phyloP scores from a whole-genome alignment of 2,888 invertebrate genomes.

The Ametastegia equiseti region DNA sequence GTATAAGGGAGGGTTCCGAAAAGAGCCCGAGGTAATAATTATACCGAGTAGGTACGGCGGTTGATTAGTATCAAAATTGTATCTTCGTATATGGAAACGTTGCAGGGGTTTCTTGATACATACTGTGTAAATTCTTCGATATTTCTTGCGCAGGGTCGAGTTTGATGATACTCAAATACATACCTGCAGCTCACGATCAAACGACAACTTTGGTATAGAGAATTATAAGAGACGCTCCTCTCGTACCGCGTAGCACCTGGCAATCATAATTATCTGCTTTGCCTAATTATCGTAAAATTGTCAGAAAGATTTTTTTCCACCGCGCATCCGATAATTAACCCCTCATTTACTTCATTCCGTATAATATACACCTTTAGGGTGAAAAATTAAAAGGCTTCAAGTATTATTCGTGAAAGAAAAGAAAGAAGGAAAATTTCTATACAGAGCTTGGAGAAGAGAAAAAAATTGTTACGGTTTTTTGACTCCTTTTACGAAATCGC shows the following conservation, averaged over 20 bases:
- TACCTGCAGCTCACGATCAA: too few species aligned
- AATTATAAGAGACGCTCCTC: too few species aligned
- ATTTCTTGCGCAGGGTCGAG: not conserved
- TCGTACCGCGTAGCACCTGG: not conserved
- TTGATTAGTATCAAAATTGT: not conserved
- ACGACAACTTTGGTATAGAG: too few species aligned
- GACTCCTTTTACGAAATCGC: too few species aligned
- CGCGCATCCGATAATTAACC: not conserved
- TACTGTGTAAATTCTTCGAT: not conserved
- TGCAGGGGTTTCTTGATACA: not conserved
- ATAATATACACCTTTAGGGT: not conserved
- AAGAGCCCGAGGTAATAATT: not conserved
- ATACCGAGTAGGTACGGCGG: not conserved
- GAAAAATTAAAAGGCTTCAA: not conserved
- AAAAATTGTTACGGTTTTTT: too few species aligned
- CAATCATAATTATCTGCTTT: conserved; percentile 2
- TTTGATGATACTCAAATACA: not conserved
- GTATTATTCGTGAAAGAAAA: not conserved
- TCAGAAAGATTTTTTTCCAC: not conserved
- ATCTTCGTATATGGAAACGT: too few species aligned
- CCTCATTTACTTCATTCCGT: not conserved
- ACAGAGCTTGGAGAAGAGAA: too few species aligned
- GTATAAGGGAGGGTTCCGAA: too few species aligned
- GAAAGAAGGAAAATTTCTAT: not conserved
- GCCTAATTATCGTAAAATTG: conserved; percentile 1